Evolutionary conservation across 2,888 invertebrate genomes (phyloP), one percentile per base, ranked within the genome.

Genomic region (Melanargia galathea): DNA sequence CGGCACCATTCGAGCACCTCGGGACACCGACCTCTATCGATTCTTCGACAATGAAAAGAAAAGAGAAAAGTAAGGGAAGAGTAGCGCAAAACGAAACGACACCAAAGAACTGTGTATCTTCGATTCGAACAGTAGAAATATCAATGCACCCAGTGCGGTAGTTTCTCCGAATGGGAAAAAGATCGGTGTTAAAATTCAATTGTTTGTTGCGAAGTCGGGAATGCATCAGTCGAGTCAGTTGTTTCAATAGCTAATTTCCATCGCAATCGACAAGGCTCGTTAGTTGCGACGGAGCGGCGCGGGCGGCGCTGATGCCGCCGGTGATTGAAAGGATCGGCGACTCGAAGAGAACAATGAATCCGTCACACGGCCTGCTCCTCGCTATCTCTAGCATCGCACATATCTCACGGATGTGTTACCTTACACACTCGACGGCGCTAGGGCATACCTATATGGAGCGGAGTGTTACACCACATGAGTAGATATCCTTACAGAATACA

Each of bases 301-400:
- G 84, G 85, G 30, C 30, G 8, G 87, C 87, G 88, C 86, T 87
- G 90, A 90, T 90, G 87, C 86, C 82, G 80, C 85, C 83, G 88
- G 90, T 90, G 90, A 90, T 90, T 90, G 85, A 85, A 84, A 82
- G 82, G 79, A 85, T 83, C 81, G 83, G 82, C 84, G 75, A n/a
- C n/a, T n/a, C n/a, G n/a, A 77, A 75, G 79, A 84, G 85, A 90
- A 91, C 90, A 91, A 91, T 91, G 90, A 88, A 90, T 88, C 90
- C 85, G 88, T 89, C 89, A 90, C 88, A 90, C 88, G 88, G 30
- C 40, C 40, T 40, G 40, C 18, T 86, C 87, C 88, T 84, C 85
- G 80, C 87, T 90, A 90, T 90, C 90, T 78, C 68, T 73, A 70
- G 72, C 83, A 90, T 90, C 90, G 76, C 81, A 87, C 85, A 90